phyloP scores from a whole-genome alignment of 2,888 invertebrate species.

The Eutolmus rufibarbis region DNA sequence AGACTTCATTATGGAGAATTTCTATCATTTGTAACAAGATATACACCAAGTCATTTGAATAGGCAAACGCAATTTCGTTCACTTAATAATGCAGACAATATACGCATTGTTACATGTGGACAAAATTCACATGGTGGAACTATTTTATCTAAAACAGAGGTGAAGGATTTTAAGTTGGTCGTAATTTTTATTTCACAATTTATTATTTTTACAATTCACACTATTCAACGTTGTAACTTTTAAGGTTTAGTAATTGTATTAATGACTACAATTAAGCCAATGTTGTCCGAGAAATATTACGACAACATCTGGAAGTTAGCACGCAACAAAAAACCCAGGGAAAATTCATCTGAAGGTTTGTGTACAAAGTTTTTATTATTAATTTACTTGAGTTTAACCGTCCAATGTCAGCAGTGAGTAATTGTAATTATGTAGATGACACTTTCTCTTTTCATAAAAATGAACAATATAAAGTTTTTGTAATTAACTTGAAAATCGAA shows the following conservation, averaged over 20 bases:
- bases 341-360: not conserved
- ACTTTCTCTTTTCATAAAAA: not conserved
- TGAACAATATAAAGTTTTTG: not conserved
- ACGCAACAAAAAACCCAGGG: not conserved
- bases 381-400: not conserved
- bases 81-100: not conserved
- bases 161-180: not conserved
- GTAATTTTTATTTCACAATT: not conserved
- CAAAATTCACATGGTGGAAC: not conserved
- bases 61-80: not conserved
- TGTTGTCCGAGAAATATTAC: not conserved
- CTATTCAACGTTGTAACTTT: not conserved
- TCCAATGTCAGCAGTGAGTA: not conserved
- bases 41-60: not conserved
- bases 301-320: not conserved
- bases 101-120: not conserved
- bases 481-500: no score
- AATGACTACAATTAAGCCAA: not conserved
- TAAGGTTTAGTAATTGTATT: not conserved
- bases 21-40: not conserved
- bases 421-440: not conserved
- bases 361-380: not conserved
- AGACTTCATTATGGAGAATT: not conserved
- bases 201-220: not conserved
- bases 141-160: not conserved